These are phyloP conservation scores for Euzetes globulus DNA, from an alignment of 2,888 invertebrate genomes.

Conservation along the genomic window DNA sequence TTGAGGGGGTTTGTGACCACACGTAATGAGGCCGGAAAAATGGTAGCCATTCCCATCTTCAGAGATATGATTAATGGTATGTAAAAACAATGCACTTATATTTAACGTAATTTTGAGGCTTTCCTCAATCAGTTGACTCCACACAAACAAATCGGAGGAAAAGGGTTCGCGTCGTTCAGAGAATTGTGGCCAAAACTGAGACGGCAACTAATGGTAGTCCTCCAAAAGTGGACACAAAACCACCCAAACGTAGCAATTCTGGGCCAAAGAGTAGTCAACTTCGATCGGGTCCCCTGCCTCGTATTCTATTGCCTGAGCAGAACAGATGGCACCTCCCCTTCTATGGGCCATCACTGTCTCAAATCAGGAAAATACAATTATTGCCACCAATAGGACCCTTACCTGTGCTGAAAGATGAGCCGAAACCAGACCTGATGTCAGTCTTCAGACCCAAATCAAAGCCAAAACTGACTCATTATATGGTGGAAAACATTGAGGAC, in stretches of 20 bases:
- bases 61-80: slow-evolving; percentile 9
- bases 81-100: not conserved
- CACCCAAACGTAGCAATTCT: not conserved
- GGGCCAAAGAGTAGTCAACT: not conserved
- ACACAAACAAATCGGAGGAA: not conserved
- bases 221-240: not conserved
- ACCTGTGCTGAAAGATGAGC: not conserved
- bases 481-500: not conserved
- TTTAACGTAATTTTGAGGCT: not conserved
- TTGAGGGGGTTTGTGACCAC: slow-evolving; percentile 9
- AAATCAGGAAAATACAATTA: slow-evolving; percentile 21
- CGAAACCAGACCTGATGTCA: not conserved
- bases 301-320: slow-evolving; percentile 27
- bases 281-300: not conserved
- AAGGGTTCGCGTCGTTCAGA: slow-evolving; percentile 28
- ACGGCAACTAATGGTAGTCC: not conserved
- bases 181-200: not conserved
- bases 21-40: not conserved
- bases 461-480: not conserved
- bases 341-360: slow-evolving; percentile 27
- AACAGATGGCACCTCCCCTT: slow-evolving; percentile 27
- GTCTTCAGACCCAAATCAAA: not conserved
- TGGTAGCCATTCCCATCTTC: slow-evolving; percentile 11
- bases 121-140: not conserved
- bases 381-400: slow-evolving; percentile 30